Base-by-base conservation (phyloP, 2,888 invertebrate species). In the Calliscelio sp. region DNA sequence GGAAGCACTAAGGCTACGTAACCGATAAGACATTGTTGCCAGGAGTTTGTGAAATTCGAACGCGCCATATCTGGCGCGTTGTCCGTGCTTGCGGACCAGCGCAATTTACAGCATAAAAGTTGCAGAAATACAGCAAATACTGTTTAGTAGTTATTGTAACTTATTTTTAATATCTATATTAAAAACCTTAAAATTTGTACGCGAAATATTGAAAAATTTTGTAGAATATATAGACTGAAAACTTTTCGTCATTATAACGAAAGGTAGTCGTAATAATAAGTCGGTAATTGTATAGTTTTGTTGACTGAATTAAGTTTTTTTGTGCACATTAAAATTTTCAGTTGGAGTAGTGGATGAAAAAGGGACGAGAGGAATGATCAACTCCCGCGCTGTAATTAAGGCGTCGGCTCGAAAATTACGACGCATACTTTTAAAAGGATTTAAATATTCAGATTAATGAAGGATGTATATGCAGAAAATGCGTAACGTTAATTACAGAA, bases 11-110 rank as follows among this genome's bases (percentile, higher is more conserved):
- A 70, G 53, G 68, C 81, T 59, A 70, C 65, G 81, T 78, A 84
- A 81, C 73, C 65, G 86, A 86, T 85, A 85, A 82, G 84, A 84
- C 81, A 81, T 79, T 84, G 84, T 85, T 84, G 49, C 25, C 44
- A n/a, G 41, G 59, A 53, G 63, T 65, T 65, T 57, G 59, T 44
- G 78, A 74, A 84, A 80, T 84, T 66, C 65, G 38, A 75, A 55
- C 65, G 49, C 55, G 49, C 51, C 71, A 61, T 66, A 66, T 66
- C 55, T 53, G 68, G 49, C 61, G 75, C 44, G 65, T 53, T 68
- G 59, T 65, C 61, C 53, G 41, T 75, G 70, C 53, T 57, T 70
- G 41, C 49, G 46, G n/a, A 65, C 24, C 71, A 41, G 35, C 32
- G 1, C 7, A n/a, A n/a, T n/a, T n/a, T n/a, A n/a, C n/a, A n/a